Evolutionary conservation across 2,888 invertebrate genomes (phyloP).

Genomic region (Ophonus ardosiacus): DNA sequence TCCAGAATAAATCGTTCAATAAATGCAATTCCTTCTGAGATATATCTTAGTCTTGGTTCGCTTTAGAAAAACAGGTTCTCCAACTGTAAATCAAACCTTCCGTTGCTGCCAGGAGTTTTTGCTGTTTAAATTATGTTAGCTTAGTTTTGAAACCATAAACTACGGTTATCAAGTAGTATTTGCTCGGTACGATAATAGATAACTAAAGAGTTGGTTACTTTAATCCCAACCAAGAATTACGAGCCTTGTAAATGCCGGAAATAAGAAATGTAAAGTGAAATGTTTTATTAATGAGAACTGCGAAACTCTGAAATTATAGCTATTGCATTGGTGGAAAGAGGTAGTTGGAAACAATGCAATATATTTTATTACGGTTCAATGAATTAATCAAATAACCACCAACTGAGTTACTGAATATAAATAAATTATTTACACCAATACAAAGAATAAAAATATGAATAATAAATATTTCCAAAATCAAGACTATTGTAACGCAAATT

Average conservation of each 20-base stretch:
- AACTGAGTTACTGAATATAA: too few relatives aligned
- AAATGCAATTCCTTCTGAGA: not conserved
- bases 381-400: not conserved
- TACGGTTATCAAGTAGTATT: slow-evolving; percentile 51
- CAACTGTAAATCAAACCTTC: not conserved
- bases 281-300: slow-evolving; percentile 18
- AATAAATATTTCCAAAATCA: too few relatives aligned
- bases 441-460: not conserved
- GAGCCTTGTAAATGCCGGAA: not conserved
- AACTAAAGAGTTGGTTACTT: slow-evolving; percentile 2
- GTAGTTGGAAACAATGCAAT: too few relatives aligned
- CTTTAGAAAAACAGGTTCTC: not conserved
- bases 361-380: not conserved
- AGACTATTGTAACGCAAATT: too few relatives aligned
- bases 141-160: slow-evolving; percentile 50
- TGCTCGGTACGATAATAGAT: not conserved
- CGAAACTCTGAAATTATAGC: not conserved
- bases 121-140: slow-evolving; percentile 32
- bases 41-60: not conserved
- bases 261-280: slow-evolving; percentile 25
- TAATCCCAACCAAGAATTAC: slow-evolving; percentile 25
- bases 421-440: not conserved
- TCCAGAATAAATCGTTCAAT: not conserved
- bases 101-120: slow-evolving; percentile 37
- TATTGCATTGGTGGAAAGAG: not conserved